These are phyloP conservation scores for Atherinomorus stipes DNA, from an alignment of 2,113 vertebrate genomes.

Conservation along the genomic window DNA sequence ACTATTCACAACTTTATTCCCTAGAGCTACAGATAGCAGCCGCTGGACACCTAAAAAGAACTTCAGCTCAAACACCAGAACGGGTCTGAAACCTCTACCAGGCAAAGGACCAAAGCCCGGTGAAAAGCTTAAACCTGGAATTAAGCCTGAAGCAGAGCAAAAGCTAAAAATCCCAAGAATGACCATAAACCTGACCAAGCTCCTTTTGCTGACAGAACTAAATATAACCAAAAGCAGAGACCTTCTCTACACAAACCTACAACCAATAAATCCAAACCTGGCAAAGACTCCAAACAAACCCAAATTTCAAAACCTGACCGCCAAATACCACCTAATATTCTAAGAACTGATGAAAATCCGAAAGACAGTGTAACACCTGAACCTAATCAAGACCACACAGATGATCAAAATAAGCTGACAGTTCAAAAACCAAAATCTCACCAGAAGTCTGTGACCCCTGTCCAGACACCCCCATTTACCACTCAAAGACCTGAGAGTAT, in stretches of 20 bases:
- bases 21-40: slow-evolving; percentile 3
- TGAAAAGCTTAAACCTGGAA: slow-evolving; percentile 39
- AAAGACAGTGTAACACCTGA: slow-evolving; percentile 19
- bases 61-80: slow-evolving; percentile 31
- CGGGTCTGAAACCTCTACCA: slow-evolving; percentile 18
- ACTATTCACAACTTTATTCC: slow-evolving; percentile 20
- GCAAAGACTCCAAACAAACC: slow-evolving; percentile 1
- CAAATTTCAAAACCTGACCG: slow-evolving; percentile 37
- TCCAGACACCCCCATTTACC: slow-evolving; percentile 21
- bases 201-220: slow-evolving; percentile 29
- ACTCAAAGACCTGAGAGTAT: slow-evolving; percentile 14
- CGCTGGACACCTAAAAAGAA: slow-evolving; percentile 38
- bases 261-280: slow-evolving; percentile 29
- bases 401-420: slow-evolving; percentile 6
- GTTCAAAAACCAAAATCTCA: slow-evolving; percentile 25
- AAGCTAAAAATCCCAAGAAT: slow-evolving; percentile 41
- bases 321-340: slow-evolving; percentile 14
- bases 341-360: slow-evolving; percentile 29
- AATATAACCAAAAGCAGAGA: slow-evolving; percentile 45
- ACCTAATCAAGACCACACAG: not conserved
- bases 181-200: slow-evolving; percentile 35
- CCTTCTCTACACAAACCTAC: slow-evolving; percentile 31
- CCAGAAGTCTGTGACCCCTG: slow-evolving; percentile 11
- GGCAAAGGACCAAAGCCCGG: slow-evolving; percentile 9
- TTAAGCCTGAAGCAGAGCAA: slow-evolving; percentile 33